A percentile compares a stretch with the other conserved stretches of the same genome.
These are phyloP conservation scores for Venustoraphidia nigricollis DNA, from an alignment of 2,888 invertebrate species.

Conservation along the genomic window DNA sequence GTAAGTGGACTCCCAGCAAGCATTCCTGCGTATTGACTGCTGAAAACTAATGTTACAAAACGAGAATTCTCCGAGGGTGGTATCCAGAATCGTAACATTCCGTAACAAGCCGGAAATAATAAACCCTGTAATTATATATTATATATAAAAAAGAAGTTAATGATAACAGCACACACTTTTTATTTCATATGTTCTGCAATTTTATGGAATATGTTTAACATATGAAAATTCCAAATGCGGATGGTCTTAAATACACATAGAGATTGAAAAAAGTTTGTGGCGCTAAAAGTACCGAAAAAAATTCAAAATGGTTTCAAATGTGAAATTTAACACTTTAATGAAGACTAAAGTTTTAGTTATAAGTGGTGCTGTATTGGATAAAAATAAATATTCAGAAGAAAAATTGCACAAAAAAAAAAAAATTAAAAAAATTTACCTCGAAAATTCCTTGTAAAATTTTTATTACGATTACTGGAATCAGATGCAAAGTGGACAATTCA, in stretches of 20 bases:
- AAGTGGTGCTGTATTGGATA: no score
- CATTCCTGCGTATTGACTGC: slow-evolving; percentile 95
- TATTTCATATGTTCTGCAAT: no score
- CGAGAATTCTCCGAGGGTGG: slow-evolving; percentile 94
- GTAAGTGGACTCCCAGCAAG: slow-evolving; percentile 96
- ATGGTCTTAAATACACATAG: no score
- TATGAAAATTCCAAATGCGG: no score
- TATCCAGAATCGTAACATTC: slow-evolving; percentile 99
- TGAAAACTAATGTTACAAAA: slow-evolving; percentile 92
- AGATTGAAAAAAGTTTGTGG: no score
- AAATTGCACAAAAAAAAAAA: no score
- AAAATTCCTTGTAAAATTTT: slow-evolving; percentile 91
- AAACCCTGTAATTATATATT: slow-evolving; percentile 65
- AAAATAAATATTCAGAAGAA: background rate
- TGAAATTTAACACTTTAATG: no score
- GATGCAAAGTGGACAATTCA: slow-evolving; percentile 64
- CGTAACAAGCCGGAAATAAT: slow-evolving; percentile 98
- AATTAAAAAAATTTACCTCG: slow-evolving; percentile 45
- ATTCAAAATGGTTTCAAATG: no score
- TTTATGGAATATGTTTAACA: no score
- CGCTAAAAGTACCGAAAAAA: no score
- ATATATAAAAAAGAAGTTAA: background rate
- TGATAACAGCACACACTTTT: background rate
- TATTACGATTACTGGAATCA: slow-evolving; percentile 70
- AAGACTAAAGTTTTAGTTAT: no score